These are phyloP conservation scores for Sesamia nonagrioides DNA, from an alignment of 1,140 invertebrate genomes.

Conservation along the genomic window DNA sequence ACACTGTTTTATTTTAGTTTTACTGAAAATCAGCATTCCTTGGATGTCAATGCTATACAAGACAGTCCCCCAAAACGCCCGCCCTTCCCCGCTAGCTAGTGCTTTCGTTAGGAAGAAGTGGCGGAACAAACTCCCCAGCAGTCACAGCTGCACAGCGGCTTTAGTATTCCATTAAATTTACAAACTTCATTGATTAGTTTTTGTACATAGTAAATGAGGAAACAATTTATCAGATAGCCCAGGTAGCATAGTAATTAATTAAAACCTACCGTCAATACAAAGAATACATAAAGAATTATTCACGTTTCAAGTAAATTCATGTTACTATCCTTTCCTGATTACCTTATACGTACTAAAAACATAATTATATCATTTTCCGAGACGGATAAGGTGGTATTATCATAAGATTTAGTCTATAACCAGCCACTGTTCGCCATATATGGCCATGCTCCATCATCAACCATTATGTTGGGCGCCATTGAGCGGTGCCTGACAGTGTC, in stretches of 20 bases:
- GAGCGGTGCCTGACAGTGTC: neutral
- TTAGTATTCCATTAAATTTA: too few species aligned
- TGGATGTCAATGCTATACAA: too few species aligned
- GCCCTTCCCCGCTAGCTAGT: too few species aligned
- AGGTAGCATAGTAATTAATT: neutral
- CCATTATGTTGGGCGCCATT: conserved; percentile 20
- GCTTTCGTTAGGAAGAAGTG: too few species aligned
- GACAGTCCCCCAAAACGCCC: too few species aligned
- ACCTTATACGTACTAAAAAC: conserved; percentile 19
- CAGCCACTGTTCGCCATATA: neutral
- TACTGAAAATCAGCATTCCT: too few species aligned
- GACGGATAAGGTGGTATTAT: neutral
- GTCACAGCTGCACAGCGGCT: too few species aligned
- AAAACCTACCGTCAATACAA: neutral
- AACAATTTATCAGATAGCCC: neutral
- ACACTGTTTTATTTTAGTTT: neutral
- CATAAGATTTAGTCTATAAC: conserved; percentile 31
- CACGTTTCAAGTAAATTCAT: conserved; percentile 19
- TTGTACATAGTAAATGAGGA: too few species aligned
- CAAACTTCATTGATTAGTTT: too few species aligned
- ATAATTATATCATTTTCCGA: conserved; percentile 37
- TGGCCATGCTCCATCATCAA: neutral
- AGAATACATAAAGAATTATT: neutral
- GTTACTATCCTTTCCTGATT: conserved; percentile 31
- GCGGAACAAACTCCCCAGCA: too few species aligned